Base-by-base conservation (phyloP, 2,113 vertebrate species). In the Notarius lentiginosus region DNA sequence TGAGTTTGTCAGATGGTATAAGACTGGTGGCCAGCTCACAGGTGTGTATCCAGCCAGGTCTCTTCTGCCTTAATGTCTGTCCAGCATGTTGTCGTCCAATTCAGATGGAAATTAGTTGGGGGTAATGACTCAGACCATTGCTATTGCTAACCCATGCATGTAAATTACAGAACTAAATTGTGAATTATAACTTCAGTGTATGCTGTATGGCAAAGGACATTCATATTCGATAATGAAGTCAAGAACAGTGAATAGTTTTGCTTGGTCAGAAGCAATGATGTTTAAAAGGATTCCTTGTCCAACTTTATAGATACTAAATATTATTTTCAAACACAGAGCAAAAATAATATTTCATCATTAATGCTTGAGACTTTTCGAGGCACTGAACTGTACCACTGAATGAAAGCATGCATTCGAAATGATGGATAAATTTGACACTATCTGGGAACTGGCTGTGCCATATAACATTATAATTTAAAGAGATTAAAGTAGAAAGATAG, bases 11-110 rank as follows among this genome's bases (percentile, higher is more conserved):
- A 90, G 90, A 75, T 68, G 82, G 80, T 89, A 90, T 90, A 89
- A 76, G 89, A 91, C 91, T 10, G 49, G 49, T 88, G 87, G 91
- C 91, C 91, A 91, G 86, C 88, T 88, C 88, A 90, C 93, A 94
- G 93, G 90, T 92, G 91, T 85, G 86, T 82, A 91, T 90, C 82
- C 82, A 87, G 90, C 90, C 91, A 85, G 87, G 91, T 89, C 90
- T 90, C 90, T 91, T 90, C 92, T 91, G 91, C 86, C 63, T 89
- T 90, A 92, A 91, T 91, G 82, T 86, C 41, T 7, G 85, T 89
- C 89, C 90, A 93, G 90, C 91, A 88, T 92, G 92, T 91, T 94
- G 91, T 92, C 90, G 87, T 91, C 81, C 87, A 92, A 86, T 87
- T 53, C 85, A 88, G 91, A 91, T 91, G 89, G 90, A 89, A 87